Conservation (phyloP, 2,888 invertebrate genomes). For the Phortica magna region DNA sequence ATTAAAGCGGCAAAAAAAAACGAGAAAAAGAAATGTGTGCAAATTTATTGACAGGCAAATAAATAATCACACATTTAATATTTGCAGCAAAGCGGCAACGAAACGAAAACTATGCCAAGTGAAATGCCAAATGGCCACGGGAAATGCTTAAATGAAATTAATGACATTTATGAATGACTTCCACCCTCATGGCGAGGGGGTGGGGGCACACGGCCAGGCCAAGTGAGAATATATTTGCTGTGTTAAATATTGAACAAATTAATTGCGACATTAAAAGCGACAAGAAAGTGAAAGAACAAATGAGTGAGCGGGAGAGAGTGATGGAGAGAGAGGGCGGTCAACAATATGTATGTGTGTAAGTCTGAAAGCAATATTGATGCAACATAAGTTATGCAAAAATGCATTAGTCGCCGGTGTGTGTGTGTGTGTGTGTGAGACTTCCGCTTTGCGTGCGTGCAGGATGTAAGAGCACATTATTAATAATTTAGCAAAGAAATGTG, state of each 20-base stretch:
- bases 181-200: no score
- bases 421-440: conserved; percentile 39
- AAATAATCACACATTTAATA: conserved; percentile 19
- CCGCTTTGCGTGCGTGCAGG: conserved; percentile 38
- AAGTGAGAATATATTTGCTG: not conserved
- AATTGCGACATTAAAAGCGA: conserved; percentile 50
- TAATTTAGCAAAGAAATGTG: conserved; percentile 56
- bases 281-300: conserved; percentile 2
- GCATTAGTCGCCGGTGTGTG: conserved; percentile 57
- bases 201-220: not conserved
- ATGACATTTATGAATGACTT: not conserved
- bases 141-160: conserved; percentile 21
- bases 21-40: not conserved
- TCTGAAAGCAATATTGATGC: conserved; percentile 15
- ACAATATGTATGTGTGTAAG: conserved; percentile 50
- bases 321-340: conserved; percentile 21
- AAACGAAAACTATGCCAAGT: conserved; percentile 8
- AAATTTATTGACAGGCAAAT: conserved; percentile 2
- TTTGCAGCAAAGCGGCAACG: not conserved
- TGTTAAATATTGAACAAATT: conserved; percentile 61
- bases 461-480: conserved; percentile 63
- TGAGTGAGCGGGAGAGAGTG: not conserved
- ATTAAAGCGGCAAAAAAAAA: not conserved
- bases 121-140: conserved; percentile 7
- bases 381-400: conserved; percentile 60